Base-by-base conservation (phyloP, 2,113 vertebrate genomes). In the Anhinga rufa region DNA sequence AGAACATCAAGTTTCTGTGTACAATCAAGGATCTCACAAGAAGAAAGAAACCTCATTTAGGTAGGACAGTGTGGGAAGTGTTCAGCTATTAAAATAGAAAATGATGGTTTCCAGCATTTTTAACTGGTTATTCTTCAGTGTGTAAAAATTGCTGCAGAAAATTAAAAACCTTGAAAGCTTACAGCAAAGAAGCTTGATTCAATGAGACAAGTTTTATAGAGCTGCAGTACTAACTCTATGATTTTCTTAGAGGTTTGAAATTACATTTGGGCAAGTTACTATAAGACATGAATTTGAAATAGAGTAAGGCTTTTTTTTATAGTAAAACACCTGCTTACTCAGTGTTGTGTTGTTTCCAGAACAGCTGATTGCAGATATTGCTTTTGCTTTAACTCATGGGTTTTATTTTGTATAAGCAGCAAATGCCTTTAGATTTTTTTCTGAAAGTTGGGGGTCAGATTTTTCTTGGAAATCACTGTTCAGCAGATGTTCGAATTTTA, bases 151-250 rank as follows among this genome's bases (percentile, higher is more conserved):
- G 82, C 92, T 77, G 92, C 75, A 88, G 94, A 90, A 96, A 93
- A 96, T 95, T 94, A 96, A 94, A 96, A 94, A 83, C 71, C 68
- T 74, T 83, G 93, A 92, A 90, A 94, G 90, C 85, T 90, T 86
- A 17, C 60, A 85, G 95, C 68, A 60, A 70, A 93, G 88, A 51
- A 46, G 62, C 54, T 88, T 92, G 70, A 93, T 94, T 94, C 92
- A 76, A 48, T 46, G 85, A 90, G 95, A 96, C 70, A 81, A 48
- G 80, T 88, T 92, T 95, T 96, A 90, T 36, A 76, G 93, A 96
- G 48, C 88, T 95, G 80, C 69, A 68, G 76, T 68, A 66, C 55
- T 49, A 90, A 78, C 70, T 88, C 68, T 72, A 8, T 65, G 58
- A 74, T 84, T 96, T 95, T 88, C 75, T 88, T 74, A 75, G 51